Evolutionary conservation across 2,797 vertebrate genomes (phyloP).

Genomic region (Spinus pinus): DNA sequence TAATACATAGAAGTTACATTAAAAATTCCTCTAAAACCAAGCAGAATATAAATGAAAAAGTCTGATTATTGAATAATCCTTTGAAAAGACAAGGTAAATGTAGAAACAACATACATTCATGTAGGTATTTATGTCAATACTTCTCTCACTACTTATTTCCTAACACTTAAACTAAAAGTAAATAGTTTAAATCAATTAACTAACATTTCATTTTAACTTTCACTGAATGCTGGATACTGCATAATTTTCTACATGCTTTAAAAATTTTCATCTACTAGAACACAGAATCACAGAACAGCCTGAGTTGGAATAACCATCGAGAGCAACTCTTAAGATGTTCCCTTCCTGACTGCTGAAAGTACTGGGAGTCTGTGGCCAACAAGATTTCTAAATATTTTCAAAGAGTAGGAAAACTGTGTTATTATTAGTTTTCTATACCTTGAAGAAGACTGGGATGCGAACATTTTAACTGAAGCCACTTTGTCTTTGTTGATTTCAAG

Average conservation of each 20-base stretch:
- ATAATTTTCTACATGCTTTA: neutral
- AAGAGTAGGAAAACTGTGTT: neutral
- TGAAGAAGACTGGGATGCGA: slow-evolving; percentile 76
- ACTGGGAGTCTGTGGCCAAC: neutral
- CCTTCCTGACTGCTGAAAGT: neutral
- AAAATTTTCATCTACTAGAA: neutral
- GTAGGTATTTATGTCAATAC: neutral
- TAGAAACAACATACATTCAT: neutral
- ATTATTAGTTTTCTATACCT: slow-evolving; percentile 67
- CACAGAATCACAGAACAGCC: neutral
- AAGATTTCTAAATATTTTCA: neutral
- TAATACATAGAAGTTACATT: neutral
- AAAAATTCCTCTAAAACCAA: neutral
- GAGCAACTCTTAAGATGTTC: neutral
- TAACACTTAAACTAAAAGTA: neutral
- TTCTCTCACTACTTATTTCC: neutral
- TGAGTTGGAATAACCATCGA: neutral
- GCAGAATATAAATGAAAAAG: neutral
- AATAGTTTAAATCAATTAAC: neutral
- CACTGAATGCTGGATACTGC: neutral
- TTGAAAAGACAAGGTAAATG: neutral
- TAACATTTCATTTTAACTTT: neutral
- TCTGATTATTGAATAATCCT: neutral
- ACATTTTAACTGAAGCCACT: slow-evolving; percentile 74
- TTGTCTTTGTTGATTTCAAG: slow-evolving; percentile 80